Evolutionary conservation across 1,140 invertebrate genomes (phyloP).

Genomic region (Epicauta chinensis): DNA sequence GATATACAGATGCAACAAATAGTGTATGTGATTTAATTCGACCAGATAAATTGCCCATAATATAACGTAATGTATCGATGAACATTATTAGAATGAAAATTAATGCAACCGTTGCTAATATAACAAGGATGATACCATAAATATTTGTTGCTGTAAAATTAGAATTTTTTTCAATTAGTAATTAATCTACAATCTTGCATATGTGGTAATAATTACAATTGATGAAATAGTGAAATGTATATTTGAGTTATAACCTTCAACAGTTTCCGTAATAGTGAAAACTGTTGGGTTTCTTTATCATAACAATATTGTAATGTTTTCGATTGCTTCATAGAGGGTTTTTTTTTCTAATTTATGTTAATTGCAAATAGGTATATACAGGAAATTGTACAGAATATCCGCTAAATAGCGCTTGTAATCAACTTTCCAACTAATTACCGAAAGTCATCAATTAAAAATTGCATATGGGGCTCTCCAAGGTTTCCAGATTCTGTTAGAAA

Average conservation of each 20-base stretch:
- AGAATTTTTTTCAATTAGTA: neutral
- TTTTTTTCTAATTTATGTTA: no score
- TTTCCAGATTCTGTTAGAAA: no score
- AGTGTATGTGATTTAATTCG: conserved; percentile 48
- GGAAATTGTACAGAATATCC: no score
- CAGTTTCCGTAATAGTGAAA: conserved; percentile 9
- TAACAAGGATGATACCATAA: conserved; percentile 49
- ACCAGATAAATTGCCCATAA: conserved; percentile 47
- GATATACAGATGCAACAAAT: conserved; percentile 54
- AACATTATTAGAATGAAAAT: conserved; percentile 47
- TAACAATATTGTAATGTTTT: neutral
- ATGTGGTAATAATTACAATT: no score
- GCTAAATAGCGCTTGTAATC: no score
- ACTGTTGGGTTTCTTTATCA: neutral
- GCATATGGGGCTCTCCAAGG: no score
- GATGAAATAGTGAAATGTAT: no score
- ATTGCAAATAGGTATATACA: no score
- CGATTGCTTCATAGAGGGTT: neutral
- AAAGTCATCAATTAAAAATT: no score
- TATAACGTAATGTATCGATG: conserved; percentile 47
- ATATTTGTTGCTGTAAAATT: conserved; percentile 48
- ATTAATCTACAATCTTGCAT: no score
- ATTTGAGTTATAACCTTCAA: neutral
- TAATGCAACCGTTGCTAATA: conserved; percentile 45
- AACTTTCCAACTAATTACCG: no score